A percentile compares a stretch with the other conserved stretches of the same genome.
phyloP scores from a whole-genome alignment of 2,888 invertebrate species.

The Lasioglossum pauxillum region DNA sequence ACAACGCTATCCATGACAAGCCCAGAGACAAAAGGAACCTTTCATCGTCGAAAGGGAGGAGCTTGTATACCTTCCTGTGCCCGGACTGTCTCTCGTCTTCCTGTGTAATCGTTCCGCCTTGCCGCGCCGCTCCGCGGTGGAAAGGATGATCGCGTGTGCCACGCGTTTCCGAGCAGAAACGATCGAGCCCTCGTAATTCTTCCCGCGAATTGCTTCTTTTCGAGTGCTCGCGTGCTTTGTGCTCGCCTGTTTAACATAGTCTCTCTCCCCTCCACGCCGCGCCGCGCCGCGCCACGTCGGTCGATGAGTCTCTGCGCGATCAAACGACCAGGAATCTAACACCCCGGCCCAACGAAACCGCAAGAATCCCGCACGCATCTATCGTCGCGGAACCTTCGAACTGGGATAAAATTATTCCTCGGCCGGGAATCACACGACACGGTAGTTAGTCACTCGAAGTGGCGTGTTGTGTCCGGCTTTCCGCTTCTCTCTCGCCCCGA shows the following conservation, averaged over 20 bases:
- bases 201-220: background rate
- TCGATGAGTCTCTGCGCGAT: background rate
- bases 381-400: slow-evolving; percentile 7
- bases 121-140: background rate
- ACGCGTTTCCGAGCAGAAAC: slow-evolving; percentile 22
- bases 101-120: slow-evolving; percentile 38
- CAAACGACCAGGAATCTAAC: slow-evolving; percentile 10
- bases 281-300: background rate
- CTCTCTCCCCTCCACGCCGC: background rate
- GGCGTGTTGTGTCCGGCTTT: background rate
- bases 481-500: background rate
- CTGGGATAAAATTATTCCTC: slow-evolving; percentile 44
- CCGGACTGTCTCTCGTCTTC: slow-evolving; percentile 18
- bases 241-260: slow-evolving; percentile 9
- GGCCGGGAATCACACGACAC: slow-evolving; percentile 36
- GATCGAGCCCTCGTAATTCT: slow-evolving; percentile 33
- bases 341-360: slow-evolving; percentile 1
- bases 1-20: slow-evolving; percentile 67
- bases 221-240: background rate
- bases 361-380: background rate
- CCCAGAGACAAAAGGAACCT: slow-evolving; percentile 66
- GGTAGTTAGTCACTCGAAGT: slow-evolving; percentile 37
- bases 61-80: slow-evolving; percentile 32
- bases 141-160: slow-evolving; percentile 45
- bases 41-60: slow-evolving; percentile 55